Evolutionary conservation across 2,113 vertebrate genomes (phyloP), one percentile per base, ranked within the genome.

Genomic region (Oryzias curvinotus): DNA sequence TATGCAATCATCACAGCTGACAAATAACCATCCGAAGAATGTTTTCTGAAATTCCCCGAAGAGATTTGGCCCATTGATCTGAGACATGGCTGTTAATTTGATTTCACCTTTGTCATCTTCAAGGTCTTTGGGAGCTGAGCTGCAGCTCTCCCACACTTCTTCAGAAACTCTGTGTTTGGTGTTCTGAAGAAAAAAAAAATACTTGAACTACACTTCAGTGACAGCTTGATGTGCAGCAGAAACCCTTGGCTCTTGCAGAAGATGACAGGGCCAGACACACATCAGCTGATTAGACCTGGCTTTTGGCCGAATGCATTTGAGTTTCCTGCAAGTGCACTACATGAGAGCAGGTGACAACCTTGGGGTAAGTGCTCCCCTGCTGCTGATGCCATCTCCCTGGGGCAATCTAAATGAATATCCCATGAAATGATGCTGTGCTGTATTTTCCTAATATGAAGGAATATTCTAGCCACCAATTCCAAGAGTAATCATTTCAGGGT

Each of bases 251-350:
- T 71, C 59, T 53, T 26, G 7, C 16, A 17, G 16, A 5, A 45
- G 57, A 74, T 47, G 50, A 68, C 28, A 58, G 55, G 26, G 16
- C 28, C 36, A 36, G 41, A 50, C 16, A 45, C 53, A 73, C 51
- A 64, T 65, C n/a, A 65, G 44, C 52, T 78, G 64, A 84, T 85
- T 62, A 69, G 25, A 42, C 65, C 16, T 52, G 14, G 41, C 46
- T 55, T 77, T 18, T 70, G 58, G 43, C 28, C 13, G 14, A 53
- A 59, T 52, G 54, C 15, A 18, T 69, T 53, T 59, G 44, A 8
- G 59, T 15, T 56, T 52, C 43, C 16, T 66, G 49, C 54, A 26
- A 59, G 28, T 52, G 30, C 19, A 52, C 36, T 16, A 44, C n/a
- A 62, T 59, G 10, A 19, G 52, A 30, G 47, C 0, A 1, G 48